Conservation (phyloP, 2,888 invertebrate species). For the Eumacrocentrus americanus region DNA sequence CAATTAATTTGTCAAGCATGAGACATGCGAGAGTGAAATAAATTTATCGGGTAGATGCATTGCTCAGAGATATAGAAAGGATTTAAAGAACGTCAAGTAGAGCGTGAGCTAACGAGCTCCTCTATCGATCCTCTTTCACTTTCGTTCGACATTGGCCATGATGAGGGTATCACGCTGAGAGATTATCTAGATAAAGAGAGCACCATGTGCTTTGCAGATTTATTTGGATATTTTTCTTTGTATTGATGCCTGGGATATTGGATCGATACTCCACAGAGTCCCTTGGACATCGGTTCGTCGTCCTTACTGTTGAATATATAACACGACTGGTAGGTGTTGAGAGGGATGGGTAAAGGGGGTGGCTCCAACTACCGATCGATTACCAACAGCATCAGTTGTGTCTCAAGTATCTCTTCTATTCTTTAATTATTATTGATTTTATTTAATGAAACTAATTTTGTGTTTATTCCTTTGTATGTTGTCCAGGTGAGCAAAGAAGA, state of each 20-base stretch:
- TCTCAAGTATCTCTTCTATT: conserved; percentile 12
- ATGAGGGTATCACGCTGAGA: neutral
- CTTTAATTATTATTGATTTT: too few relatives aligned
- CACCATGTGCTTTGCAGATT: neutral
- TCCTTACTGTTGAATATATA: conserved; percentile 6
- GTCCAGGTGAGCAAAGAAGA: conserved; percentile 89
- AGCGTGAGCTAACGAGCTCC: conserved; percentile 6
- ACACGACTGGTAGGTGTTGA: neutral
- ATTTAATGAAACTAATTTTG: neutral
- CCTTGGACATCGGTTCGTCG: neutral
- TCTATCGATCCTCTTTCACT: conserved; percentile 26
- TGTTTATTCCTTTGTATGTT: too few relatives aligned
- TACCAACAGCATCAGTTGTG: conserved; percentile 20
- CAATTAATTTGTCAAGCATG: neutral
- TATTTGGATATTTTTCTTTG: neutral
- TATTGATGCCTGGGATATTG: neutral
- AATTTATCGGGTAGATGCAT: neutral
- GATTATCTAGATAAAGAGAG: neutral
- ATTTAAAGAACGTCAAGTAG: conserved; percentile 19
- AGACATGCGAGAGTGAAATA: neutral
- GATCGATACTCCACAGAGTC: neutral
- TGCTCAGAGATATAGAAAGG: neutral
- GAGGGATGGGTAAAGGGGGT: neutral
- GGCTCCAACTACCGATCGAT: conserved; percentile 21
- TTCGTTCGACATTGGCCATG: conserved; percentile 28